phyloP scores from a whole-genome alignment of 2,797 vertebrate genomes.

The Momotus momota region DNA sequence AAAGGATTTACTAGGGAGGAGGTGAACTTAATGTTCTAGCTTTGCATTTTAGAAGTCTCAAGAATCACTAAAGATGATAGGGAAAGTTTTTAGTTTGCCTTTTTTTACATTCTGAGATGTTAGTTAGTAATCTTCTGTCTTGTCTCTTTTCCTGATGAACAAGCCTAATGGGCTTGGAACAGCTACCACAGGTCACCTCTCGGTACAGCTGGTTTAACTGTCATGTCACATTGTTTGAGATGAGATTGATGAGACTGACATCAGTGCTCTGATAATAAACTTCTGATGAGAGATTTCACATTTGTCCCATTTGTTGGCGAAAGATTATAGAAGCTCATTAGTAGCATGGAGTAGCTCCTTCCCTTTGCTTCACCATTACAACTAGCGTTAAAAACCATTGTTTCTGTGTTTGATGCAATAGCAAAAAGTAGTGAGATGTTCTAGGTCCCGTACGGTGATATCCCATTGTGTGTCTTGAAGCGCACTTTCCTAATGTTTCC shows the following conservation, averaged over 20 bases:
- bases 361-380: neutral
- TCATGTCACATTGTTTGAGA: neutral
- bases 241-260: fast-evolving
- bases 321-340: neutral
- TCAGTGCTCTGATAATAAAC: fast-evolving
- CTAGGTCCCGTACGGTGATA: fast-evolving
- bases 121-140: fast-evolving
- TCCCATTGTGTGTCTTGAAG: neutral
- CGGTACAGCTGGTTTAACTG: neutral
- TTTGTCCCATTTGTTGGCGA: fast-evolving
- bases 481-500: fast-evolving
- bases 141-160: neutral
- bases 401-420: neutral
- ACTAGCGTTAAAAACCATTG: fast-evolving
- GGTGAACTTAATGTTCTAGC: neutral
- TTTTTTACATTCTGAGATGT: neutral
- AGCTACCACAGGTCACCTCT: neutral
- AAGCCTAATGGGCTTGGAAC: neutral
- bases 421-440: neutral
- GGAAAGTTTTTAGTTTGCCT: too few species aligned
- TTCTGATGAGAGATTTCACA: too few species aligned
- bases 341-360: fast-evolving
- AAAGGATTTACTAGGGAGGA: neutral
- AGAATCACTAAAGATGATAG: fast-evolving
- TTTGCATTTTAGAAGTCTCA: fast-evolving